These are phyloP conservation scores for Anagyrus pseudococci DNA, from an alignment of 2,888 invertebrate species.

Conservation along the genomic window DNA sequence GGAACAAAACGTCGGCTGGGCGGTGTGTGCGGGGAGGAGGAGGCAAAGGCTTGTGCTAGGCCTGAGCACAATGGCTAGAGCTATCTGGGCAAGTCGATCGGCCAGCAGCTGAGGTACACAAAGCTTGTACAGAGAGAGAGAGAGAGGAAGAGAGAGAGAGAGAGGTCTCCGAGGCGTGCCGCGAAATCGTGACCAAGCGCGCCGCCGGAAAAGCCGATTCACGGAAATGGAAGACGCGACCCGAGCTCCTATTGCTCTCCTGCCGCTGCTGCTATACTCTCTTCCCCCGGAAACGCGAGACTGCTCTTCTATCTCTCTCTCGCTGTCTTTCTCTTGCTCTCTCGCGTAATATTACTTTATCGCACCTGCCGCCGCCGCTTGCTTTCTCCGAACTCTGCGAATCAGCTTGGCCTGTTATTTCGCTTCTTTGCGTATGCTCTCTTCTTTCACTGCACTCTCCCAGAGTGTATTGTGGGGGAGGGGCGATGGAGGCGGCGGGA, in stretches of 20 bases:
- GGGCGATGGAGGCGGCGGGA: too few relatives aligned
- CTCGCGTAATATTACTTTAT: constrained; percentile 13
- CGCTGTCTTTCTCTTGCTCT: too few relatives aligned
- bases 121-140: constrained; percentile 3
- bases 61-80: not conserved
- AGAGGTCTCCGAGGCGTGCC: constrained; percentile 29
- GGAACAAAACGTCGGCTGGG: constrained; percentile 26
- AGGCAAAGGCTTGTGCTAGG: too few relatives aligned
- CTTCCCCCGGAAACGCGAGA: too few relatives aligned
- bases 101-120: constrained; percentile 17
- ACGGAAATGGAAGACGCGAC: constrained; percentile 9
- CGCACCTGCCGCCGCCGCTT: not conserved
- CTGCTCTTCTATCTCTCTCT: too few relatives aligned
- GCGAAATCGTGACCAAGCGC: constrained; percentile 58
- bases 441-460: too few relatives aligned
- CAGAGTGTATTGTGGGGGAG: too few relatives aligned
- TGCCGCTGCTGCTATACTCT: not conserved
- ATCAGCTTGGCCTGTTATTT: too few relatives aligned
- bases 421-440: too few relatives aligned
- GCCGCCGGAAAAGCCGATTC: constrained; percentile 30
- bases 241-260: not conserved
- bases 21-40: too few relatives aligned
- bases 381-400: not conserved
- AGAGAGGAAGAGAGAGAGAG: not conserved
- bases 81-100: constrained; percentile 31